A percentile compares a stretch with the other conserved stretches of the same genome.
Evolutionary conservation across 2,888 invertebrate species (phyloP).

Genomic region (Buathra laborator): DNA sequence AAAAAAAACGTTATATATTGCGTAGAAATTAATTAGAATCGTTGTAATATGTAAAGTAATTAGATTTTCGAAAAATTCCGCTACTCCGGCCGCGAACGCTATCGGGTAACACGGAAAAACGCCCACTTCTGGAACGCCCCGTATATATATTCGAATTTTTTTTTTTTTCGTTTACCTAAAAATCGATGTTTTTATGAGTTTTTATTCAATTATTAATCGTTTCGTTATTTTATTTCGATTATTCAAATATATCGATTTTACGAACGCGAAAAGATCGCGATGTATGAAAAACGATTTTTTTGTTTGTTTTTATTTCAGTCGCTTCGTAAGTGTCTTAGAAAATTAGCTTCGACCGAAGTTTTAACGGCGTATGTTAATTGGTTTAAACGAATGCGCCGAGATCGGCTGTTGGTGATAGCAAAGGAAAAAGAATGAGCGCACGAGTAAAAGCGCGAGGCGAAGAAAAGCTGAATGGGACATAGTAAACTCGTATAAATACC

Average conservation of each 20-base stretch:
- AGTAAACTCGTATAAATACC: background rate
- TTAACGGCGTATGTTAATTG: background rate
- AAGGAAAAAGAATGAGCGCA: slow-evolving; percentile 5
- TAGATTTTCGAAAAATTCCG: background rate
- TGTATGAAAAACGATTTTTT: background rate
- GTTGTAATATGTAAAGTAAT: background rate
- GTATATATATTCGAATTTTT: background rate
- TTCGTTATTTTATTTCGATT: too few relatives aligned
- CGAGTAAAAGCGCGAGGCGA: background rate
- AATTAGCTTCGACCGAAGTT: background rate
- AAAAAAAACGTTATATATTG: background rate
- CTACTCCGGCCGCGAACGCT: background rate
- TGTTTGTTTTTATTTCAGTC: background rate
- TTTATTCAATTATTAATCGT: too few relatives aligned
- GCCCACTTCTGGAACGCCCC: slow-evolving; percentile 68
- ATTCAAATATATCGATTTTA: too few relatives aligned
- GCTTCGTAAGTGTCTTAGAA: background rate
- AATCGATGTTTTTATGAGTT: too few relatives aligned
- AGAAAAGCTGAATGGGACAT: slow-evolving; percentile 35
- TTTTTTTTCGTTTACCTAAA: background rate
- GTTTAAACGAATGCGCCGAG: background rate
- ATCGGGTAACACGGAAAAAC: slow-evolving; percentile 66
- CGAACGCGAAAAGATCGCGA: background rate
- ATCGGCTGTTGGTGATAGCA: background rate
- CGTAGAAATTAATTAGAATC: slow-evolving; percentile 44